Percentiles rank a stretch among this genome's conserved stretches.
Conservation (phyloP, 2,113 vertebrate species). For the Podarcis muralis region DNA sequence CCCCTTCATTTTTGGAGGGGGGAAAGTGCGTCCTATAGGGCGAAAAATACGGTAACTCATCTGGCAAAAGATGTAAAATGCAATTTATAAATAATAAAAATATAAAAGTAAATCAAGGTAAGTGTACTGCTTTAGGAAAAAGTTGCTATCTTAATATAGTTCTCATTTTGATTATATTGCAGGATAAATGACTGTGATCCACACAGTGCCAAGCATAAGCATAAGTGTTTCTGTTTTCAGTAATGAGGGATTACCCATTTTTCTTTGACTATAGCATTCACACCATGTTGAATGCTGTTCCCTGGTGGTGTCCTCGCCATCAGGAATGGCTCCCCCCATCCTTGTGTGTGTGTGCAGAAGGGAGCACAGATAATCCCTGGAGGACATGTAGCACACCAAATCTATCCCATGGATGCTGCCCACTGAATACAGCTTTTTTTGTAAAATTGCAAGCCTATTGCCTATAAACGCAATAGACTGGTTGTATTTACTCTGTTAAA, state of each 20-base stretch:
- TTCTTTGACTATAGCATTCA: background rate
- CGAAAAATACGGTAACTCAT: too few relatives aligned
- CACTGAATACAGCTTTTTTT: background rate
- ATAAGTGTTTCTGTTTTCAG: background rate
- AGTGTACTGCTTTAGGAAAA: background rate
- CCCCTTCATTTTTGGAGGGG: too few relatives aligned
- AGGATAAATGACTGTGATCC: background rate
- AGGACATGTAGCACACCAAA: background rate
- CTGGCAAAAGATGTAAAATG: too few relatives aligned
- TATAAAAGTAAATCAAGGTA: background rate
- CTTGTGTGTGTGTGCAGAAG: background rate
- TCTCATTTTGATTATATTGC: background rate
- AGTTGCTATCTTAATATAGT: background rate
- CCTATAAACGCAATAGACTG: background rate
- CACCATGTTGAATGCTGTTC: background rate
- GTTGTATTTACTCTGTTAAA: background rate
- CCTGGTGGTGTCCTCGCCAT: background rate
- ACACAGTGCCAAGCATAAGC: background rate
- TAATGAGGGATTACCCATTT: background rate
- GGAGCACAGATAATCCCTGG: background rate
- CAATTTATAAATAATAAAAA: too few relatives aligned
- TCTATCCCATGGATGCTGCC: background rate
- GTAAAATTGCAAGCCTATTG: too few relatives aligned
- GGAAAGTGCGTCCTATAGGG: too few relatives aligned
- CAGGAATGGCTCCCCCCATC: background rate